Evolutionary conservation across 2,888 invertebrate genomes (phyloP), one percentile per base, ranked within the genome.

Genomic region (Caenorhabditis wallacei): DNA sequence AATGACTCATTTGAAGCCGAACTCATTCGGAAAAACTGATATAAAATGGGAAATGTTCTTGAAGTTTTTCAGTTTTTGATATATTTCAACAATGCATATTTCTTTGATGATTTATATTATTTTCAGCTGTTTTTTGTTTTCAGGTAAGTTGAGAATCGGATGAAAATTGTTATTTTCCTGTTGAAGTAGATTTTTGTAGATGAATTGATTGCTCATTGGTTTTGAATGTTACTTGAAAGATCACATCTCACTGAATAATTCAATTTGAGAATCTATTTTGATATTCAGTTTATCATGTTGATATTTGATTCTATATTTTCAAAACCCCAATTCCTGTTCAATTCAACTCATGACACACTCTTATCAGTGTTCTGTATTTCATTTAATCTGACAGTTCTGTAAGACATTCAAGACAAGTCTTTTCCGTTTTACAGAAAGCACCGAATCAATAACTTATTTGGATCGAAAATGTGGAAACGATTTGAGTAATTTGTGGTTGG

Each of bases 401-500:
- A 40, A 40, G 13, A 40, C 16, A 40, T 40, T 40, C 11, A 10
- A 40, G 16, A 16, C 5, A 40, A 40, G 30, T 30, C 8, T 24
- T 22, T 24, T 46, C 16, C 46, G 24, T 13, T 26, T 63, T 46
- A 3, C 46, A 46, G 46, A 18, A 26, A 11, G 24, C 10, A 11
- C 63, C 5, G n/a, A 48, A 18, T 22, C 51, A 20, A 13, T 48
- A 3, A 53, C 66, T 3, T 66, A 66, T 22, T 66, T 57, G 57
- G 75, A 75, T 22, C 18, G 75, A 40, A 8, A 24, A 26, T 75
- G 75, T 48, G 75, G 57, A 11, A 16, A 30, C 26, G 66, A 66
- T 22, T 35, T 75, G 26, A 22, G 37, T 3, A 70, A 57, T 16
- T 37, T 70, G 13, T 79, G 79, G 79, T 48, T 79, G 11, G 79